Base-by-base conservation (phyloP, 1,140 invertebrate genomes). In the Drosophila nigromelanica region DNA sequence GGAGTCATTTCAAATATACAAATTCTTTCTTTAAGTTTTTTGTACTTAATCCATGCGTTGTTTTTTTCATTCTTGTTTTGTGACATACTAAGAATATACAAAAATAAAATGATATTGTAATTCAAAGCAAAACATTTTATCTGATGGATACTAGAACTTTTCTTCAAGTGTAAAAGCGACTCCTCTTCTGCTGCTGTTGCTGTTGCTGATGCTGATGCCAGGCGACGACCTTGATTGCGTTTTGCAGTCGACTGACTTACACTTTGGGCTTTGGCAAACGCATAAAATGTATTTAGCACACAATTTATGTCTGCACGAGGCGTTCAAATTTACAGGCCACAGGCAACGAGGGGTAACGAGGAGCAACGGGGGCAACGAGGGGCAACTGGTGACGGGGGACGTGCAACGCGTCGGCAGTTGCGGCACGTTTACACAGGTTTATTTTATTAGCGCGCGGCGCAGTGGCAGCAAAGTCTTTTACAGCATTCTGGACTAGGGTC, bases 241-340 rank as follows among this genome's bases (percentile, higher is more conserved):
- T 67, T 78, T 87, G 67, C 83, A 82, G 78, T 72, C 78, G 67
- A 89, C 83, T 87, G 83, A 89, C 76, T 87, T 73, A 18, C 40
- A 33, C 51, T 12, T 21, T 35, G 35, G 10, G 33, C 3, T 39
- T 40, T 43, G 27, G 75, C 59, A 73, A 82, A 82, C 82, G 82
- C 82, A 87, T 87, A 87, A 87, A 87, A 87, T 87, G 82, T 87
- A 89, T 87, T 87, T 87, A 87, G 82, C 82, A 87, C 82, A 87
- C 82, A 87, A 87, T 87, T 87, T 87, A 87, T 87, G 82, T 87
- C 76, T 87, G 82, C 75, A 79, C 72, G 72, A 82, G 80, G 78
- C 82, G 83, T 64, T 89, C 72, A 89, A 89, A 87, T 89, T 87
- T 87, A 87, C 75, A 87, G 75, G 79, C 78, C 83, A 64, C 68